Conservation (phyloP, 2,888 invertebrate species). For the Trichogramma dendrolimi region DNA sequence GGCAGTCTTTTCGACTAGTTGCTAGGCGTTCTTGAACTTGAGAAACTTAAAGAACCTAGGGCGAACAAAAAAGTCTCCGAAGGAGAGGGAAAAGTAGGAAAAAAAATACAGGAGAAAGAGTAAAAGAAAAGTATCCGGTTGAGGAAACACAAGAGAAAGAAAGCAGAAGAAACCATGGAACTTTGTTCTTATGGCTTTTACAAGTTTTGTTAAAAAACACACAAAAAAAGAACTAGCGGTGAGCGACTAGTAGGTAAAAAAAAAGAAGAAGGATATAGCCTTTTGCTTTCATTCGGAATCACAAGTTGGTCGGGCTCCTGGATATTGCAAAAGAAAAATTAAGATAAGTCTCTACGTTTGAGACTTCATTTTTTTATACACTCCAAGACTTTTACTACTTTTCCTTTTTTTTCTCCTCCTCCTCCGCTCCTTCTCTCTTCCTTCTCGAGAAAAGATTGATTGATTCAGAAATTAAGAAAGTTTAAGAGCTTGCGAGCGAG, state of each 20-base stretch:
- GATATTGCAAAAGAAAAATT: slow-evolving; percentile 3
- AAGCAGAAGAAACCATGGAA: slow-evolving; percentile 24
- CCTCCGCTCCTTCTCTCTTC: no score
- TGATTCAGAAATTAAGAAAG: slow-evolving; percentile 25
- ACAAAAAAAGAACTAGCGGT: slow-evolving; percentile 1
- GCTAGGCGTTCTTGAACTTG: slow-evolving; percentile 20
- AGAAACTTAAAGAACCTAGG: neutral
- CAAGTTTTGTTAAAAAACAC: slow-evolving; percentile 17
- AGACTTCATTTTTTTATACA: slow-evolving; percentile 8
- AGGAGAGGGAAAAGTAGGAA: neutral
- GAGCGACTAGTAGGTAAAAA: neutral
- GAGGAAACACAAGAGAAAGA: slow-evolving; percentile 20
- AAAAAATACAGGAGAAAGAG: neutral
- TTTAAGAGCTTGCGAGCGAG: slow-evolving; percentile 1
- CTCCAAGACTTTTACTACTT: slow-evolving; percentile 1
- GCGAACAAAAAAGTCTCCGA: no score
- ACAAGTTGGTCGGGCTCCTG: slow-evolving; percentile 19
- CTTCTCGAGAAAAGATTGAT: slow-evolving; percentile 20
- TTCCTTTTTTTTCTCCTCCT: no score
- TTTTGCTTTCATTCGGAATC: slow-evolving; percentile 6
- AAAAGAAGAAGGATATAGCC: slow-evolving; percentile 1
- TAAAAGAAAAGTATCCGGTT: slow-evolving; percentile 15
- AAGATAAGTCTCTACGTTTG: slow-evolving; percentile 19
- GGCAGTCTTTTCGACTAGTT: slow-evolving; percentile 19
- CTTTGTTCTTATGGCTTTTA: slow-evolving; percentile 30